Percentiles rank a stretch among this genome's conserved stretches.
phyloP scores from a whole-genome alignment of 2,797 vertebrate genomes.

The Macropus fuliginosus region DNA sequence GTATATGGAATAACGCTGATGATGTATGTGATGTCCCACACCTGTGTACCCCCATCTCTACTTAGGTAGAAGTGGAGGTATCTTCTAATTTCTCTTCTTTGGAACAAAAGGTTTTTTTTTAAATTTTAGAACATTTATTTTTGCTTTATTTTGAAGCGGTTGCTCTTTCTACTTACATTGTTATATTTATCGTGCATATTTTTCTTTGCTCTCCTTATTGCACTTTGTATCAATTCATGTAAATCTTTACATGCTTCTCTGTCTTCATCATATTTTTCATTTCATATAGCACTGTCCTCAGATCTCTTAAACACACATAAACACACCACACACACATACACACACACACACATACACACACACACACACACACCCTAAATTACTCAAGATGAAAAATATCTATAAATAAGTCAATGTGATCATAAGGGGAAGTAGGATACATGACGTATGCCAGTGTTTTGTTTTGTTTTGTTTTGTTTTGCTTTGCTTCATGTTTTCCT shows the following conservation, averaged over 20 bases:
- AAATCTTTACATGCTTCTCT: not conserved
- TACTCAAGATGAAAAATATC: not conserved
- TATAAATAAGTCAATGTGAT: not conserved
- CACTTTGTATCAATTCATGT: not conserved
- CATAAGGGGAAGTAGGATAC: not conserved
- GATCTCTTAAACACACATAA: not conserved
- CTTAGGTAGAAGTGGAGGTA: not conserved
- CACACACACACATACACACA: too few relatives aligned
- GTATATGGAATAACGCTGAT: not conserved
- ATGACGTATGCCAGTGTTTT: not conserved
- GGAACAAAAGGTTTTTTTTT: not conserved
- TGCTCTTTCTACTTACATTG: not conserved
- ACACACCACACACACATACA: not conserved
- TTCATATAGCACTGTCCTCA: not conserved
- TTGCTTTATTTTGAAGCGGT: not conserved
- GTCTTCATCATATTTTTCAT: not conserved
- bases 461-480: too few relatives aligned
- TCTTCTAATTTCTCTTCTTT: not conserved
- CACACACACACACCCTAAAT: not conserved
- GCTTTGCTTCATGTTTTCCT: conserved; percentile 23
- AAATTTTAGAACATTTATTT: not conserved
- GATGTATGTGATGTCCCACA: not conserved
- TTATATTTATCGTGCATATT: not conserved
- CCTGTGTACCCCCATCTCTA: not conserved
- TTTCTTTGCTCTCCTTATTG: not conserved